Evolutionary conservation across 2,888 invertebrate genomes (phyloP).

Genomic region (Caenorhabditis sp.): DNA sequence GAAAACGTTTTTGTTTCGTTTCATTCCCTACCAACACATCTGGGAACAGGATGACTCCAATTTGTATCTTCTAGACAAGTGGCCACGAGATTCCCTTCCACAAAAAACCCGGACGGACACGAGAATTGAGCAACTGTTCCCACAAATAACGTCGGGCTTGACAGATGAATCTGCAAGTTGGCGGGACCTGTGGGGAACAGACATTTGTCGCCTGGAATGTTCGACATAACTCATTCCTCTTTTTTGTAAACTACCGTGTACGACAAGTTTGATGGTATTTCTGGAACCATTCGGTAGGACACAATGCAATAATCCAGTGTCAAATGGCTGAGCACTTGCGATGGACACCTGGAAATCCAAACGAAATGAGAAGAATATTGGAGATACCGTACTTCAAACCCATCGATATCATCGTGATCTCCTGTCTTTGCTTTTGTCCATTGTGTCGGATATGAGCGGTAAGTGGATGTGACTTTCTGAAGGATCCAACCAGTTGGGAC

Average conservation of each 20-base stretch:
- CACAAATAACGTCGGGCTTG: conserved; percentile 62
- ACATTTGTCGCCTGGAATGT: conserved; percentile 70
- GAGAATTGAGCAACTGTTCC: conserved; percentile 77
- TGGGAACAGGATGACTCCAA: conserved; percentile 93
- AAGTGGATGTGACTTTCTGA: conserved; percentile 76
- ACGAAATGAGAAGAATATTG: too few species aligned
- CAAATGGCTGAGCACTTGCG: conserved; percentile 87
- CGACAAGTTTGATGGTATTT: conserved; percentile 70
- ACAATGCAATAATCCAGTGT: conserved; percentile 89
- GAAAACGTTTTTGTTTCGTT: neutral
- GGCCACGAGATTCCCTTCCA: conserved; percentile 82
- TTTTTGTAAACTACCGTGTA: conserved; percentile 43
- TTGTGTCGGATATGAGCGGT: conserved; percentile 75
- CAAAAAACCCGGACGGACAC: conserved; percentile 69
- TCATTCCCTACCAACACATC: conserved; percentile 86
- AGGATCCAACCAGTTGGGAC: conserved; percentile 42
- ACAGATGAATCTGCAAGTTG: conserved; percentile 63
- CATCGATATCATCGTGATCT: conserved; percentile 64
- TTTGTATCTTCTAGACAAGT: conserved; percentile 91
- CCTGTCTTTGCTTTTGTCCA: conserved; percentile 71
- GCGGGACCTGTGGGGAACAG: conserved; percentile 62
- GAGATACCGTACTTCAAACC: conserved; percentile 70
- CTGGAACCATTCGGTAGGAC: conserved; percentile 88
- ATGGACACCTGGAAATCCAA: conserved; percentile 83
- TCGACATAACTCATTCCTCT: neutral